These are phyloP conservation scores for Alviniconcha strummeri DNA, from an alignment of 2,888 invertebrate species.

Conservation along the genomic window DNA sequence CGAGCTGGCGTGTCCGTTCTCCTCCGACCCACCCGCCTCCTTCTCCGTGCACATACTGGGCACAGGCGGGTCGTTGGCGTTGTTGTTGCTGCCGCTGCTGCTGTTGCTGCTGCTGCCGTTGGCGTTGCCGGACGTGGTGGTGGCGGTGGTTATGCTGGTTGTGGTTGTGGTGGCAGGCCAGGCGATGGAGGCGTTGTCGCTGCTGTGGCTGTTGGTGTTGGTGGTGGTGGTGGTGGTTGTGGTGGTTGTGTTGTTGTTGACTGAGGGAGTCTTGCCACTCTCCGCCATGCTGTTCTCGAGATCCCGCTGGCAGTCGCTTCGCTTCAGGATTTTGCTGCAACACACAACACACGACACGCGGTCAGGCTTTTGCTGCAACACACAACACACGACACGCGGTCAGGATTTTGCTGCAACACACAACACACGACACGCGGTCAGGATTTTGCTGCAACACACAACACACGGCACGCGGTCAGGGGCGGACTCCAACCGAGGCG, in stretches of 20 bases:
- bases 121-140: background rate
- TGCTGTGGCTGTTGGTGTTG: background rate
- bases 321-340: constrained; percentile 25
- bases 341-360: no score
- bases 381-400: no score
- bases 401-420: no score
- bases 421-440: no score
- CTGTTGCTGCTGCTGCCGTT: background rate
- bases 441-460: no score
- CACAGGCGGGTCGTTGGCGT: constrained; percentile 6
- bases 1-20: constrained; percentile 49
- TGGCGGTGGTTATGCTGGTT: background rate
- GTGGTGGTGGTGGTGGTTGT: background rate
- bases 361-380: no score
- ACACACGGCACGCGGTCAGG: no score
- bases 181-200: background rate
- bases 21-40: constrained; percentile 32
- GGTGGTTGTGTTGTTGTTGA: background rate
- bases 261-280: background rate
- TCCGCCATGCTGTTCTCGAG: constrained; percentile 9
- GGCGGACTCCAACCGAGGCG: no score
- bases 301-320: constrained; percentile 27
- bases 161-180: background rate
- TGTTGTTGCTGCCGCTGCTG: background rate
- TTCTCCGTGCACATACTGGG: background rate